phyloP scores from a whole-genome alignment of 2,888 invertebrate species.

The Sinodicranocentrus sp. region DNA sequence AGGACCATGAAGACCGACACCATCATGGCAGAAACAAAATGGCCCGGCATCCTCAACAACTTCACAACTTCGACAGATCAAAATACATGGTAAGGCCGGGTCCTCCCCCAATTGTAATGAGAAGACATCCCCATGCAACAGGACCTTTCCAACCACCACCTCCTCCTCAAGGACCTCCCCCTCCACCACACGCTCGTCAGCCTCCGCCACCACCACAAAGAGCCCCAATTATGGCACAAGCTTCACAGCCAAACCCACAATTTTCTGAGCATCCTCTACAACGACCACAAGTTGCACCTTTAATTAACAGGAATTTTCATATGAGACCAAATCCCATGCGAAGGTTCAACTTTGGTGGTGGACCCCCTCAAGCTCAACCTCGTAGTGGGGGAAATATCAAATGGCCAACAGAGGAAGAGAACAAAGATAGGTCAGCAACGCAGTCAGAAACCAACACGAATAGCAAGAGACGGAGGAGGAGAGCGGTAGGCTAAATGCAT shows the following conservation, averaged over 20 bases:
- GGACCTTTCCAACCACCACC: slow-evolving; percentile 50
- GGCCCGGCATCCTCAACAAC: slow-evolving; percentile 22
- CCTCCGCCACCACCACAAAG: slow-evolving; percentile 58
- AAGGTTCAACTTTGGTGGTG: slow-evolving; percentile 57
- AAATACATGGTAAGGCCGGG: slow-evolving; percentile 74
- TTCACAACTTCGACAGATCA: slow-evolving; percentile 64
- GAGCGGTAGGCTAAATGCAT: background rate
- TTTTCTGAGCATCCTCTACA: slow-evolving; percentile 27
- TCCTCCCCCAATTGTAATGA: slow-evolving; percentile 75
- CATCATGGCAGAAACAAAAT: slow-evolving; percentile 38
- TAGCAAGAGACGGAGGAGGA: slow-evolving; percentile 48
- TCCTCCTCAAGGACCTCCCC: slow-evolving; percentile 31
- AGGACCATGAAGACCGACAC: slow-evolving; percentile 47
- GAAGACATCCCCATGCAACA: slow-evolving; percentile 69
- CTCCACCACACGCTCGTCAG: slow-evolving; percentile 48
- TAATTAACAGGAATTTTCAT: slow-evolving; percentile 53
- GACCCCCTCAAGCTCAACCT: slow-evolving; percentile 59
- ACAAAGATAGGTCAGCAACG: slow-evolving; percentile 3
- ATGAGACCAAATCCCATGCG: slow-evolving; percentile 52
- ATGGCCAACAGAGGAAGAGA: slow-evolving; percentile 68
- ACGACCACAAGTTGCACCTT: slow-evolving; percentile 26
- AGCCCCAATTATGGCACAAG: slow-evolving; percentile 38
- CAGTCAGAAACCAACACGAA: slow-evolving; percentile 35
- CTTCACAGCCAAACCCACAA: slow-evolving; percentile 44
- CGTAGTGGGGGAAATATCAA: slow-evolving; percentile 70